phyloP scores from a whole-genome alignment of 2,113 vertebrate genomes.

The Excalfactoria chinensis region DNA sequence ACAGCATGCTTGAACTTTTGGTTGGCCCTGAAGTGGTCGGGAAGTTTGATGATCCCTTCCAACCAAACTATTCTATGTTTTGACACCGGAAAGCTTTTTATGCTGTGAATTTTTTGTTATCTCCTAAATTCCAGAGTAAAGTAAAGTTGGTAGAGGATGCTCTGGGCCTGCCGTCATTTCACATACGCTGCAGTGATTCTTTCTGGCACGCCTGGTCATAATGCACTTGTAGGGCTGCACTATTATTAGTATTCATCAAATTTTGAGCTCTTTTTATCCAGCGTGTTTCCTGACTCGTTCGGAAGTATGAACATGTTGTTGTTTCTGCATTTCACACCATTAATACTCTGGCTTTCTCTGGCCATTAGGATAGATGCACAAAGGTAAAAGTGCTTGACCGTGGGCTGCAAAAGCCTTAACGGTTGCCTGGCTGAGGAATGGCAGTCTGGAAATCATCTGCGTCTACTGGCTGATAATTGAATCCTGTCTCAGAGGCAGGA shows the following conservation, averaged over 20 bases:
- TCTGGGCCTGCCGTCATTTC: not conserved
- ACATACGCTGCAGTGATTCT: not conserved
- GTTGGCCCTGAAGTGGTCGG: no score
- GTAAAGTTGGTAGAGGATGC: not conserved
- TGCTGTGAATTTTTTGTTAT: not conserved
- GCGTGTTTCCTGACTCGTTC: not conserved
- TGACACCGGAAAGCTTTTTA: no score
- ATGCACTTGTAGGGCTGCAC: accelerated
- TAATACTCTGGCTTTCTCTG: not conserved
- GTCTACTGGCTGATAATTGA: not conserved
- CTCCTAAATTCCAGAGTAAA: not conserved
- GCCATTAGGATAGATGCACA: not conserved
- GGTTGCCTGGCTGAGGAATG: not conserved
- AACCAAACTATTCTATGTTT: no score
- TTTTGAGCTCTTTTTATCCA: not conserved
- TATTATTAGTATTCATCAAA: not conserved
- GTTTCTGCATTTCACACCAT: not conserved
- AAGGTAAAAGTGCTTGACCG: not conserved
- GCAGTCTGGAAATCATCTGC: not conserved
- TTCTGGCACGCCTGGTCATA: not conserved
- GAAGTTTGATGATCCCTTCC: no score
- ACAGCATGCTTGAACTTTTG: no score
- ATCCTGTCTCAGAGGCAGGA: not conserved
- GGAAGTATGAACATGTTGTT: accelerated
- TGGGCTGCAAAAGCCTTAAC: not conserved